Base-by-base conservation (phyloP, 2,888 invertebrate species). In the Bembecia ichneumoniformis region DNA sequence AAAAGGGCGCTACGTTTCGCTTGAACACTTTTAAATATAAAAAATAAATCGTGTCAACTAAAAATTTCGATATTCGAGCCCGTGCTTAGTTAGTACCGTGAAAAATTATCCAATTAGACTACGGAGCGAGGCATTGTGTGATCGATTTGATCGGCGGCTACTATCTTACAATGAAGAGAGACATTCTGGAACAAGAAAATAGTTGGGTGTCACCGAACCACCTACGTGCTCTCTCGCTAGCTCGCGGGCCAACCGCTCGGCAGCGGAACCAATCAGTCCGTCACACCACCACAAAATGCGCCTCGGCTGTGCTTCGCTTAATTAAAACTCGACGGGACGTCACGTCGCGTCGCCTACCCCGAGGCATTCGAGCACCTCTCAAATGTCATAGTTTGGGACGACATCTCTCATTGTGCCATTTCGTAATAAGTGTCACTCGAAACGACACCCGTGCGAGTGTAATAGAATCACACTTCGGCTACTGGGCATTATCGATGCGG, bases 301-400 rank as follows among this genome's bases (percentile, higher is more conserved):
- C 74, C 69, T 71, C 64, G 65, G 62, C 71, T 69, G 68, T 74
- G 82, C 76, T 73, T 60, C 72, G 79, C 72, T 81, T 84, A 84
- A 84, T 86, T 83, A 84, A 83, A 82, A 80, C 70, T 66, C 77
- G 74, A 77, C 74, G 78, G 78, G 76, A 78, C 77, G 69, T 75
- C 82, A 78, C 74, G 75, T 74, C 81, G 77, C 74, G 75, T 76
- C 76, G 69, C 66, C 71, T 71, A 74, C 69, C 72, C 67, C 59
- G 59, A 51, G 57, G 60, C 63, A 68, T 68, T 64, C 70, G 66
- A 64, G 59, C 59, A 69, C 64, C 60, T 71, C 65, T 67, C 64
- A 64, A 67, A 59, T 55, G 58, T 63, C 63, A 69, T 63, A 60
- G 59, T 70, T 71, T 66, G 52, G 66, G 71, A 66, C 62, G 78